phyloP scores from a whole-genome alignment of 2,888 invertebrate species.

The Vanessa cardui region DNA sequence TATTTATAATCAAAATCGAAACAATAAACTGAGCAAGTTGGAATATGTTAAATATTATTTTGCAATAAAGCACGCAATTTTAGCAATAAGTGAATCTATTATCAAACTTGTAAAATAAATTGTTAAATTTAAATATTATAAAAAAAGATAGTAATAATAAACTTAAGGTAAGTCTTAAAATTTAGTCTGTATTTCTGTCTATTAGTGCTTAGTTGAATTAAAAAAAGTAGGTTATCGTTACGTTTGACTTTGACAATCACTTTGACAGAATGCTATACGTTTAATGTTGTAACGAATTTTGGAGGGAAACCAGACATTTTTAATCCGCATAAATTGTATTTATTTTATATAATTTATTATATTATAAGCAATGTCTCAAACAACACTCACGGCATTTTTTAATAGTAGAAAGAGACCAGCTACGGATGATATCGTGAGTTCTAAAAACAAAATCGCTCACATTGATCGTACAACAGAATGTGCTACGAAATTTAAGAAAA shows the following conservation, averaged over 20 bases:
- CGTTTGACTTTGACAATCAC: constrained; percentile 1
- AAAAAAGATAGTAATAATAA: no score
- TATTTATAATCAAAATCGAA: no score
- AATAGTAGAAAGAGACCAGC: constrained; percentile 89
- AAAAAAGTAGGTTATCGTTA: no score
- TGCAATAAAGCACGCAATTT: no score
- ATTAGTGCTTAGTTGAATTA: no score
- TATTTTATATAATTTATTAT: neutral
- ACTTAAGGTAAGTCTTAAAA: no score
- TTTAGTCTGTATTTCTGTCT: no score
- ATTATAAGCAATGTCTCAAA: constrained; percentile 85
- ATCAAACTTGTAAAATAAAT: no score
- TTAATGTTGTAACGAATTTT: constrained; percentile 42
- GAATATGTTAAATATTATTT: no score
- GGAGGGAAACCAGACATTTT: constrained; percentile 39
- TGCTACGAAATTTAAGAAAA: constrained; percentile 21
- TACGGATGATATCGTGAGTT: constrained; percentile 83
- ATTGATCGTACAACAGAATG: constrained; percentile 56
- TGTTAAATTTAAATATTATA: no score
- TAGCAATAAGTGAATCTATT: no score
- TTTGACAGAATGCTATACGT: constrained; percentile 7
- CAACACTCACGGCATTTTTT: constrained; percentile 89
- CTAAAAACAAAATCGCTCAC: constrained; percentile 78
- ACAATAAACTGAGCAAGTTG: no score
- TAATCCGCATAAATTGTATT: neutral